Evolutionary conservation across 2,113 vertebrate genomes (phyloP), one percentile per base, ranked within the genome.

Genomic region (Choloepus hoffmanni): DNA sequence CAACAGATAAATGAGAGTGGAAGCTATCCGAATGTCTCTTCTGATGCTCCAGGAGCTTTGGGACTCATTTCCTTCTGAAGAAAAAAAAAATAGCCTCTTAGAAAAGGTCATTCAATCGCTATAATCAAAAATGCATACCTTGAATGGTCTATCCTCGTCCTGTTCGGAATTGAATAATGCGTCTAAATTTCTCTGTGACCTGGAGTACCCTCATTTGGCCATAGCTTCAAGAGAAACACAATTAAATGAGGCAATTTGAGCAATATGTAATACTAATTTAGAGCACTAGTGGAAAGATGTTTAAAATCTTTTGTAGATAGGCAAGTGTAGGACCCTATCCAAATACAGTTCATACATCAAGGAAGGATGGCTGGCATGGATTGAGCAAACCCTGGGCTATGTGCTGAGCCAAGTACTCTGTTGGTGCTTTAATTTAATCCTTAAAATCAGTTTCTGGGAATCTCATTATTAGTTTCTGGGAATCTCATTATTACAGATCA

Each of bases 101-200:
- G 30, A 48, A 96, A 90, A 95, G 26, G 60, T 4, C 36, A 48
- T 67, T 86, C 76, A 92, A 88, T 60, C 72, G 45, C 79, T 86
- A 11, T 86, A 72, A 96, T 86, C 3, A 89, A 73, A 96, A 94
- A 90, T 63, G 28, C 5, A 76, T 63, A 84, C 24, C 43, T 86
- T 58, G 10, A 89, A 89, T 67, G 74, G 24, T 76, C 30, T 74
- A 36, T 74, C 11, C 28, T 93, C 55, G 45, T n/a, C 26, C 16
- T 79, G 40, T 40, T 92, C 26, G 95, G 30, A 82, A 16, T 82
- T 94, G 24, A 84, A 78, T 92, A 94, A 48, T 63, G 30, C 24
- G 83, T 94, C 92, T 76, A 92, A 62, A 40, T 89, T 96, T 95
- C 43, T 85, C 73, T 83, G 26, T 94, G 63, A 68, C 79, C 73